These are phyloP conservation scores for Puntigrus tetrazona DNA, from an alignment of 2,113 vertebrate species.

Conservation along the genomic window DNA sequence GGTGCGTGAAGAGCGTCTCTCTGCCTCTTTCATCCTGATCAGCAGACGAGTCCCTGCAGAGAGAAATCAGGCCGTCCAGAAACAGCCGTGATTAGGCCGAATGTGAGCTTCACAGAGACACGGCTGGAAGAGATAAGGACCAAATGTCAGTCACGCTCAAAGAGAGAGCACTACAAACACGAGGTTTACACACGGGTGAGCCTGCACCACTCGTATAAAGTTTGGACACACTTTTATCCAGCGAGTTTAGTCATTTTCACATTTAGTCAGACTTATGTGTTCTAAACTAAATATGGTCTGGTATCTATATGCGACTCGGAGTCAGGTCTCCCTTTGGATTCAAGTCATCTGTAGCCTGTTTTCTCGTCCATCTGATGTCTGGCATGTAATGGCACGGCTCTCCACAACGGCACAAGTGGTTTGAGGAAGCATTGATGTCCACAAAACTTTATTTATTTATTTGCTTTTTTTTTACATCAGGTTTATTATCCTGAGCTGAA, in stretches of 20 bases:
- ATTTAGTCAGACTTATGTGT: too few species aligned
- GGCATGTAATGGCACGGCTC: not conserved
- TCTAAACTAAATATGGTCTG: not conserved
- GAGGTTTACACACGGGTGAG: not conserved
- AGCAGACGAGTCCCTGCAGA: slow-evolving; percentile 11
- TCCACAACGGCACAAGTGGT: not conserved
- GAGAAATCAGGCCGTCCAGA: slow-evolving; percentile 27
- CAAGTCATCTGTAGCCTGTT: not conserved
- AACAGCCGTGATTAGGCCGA: not conserved
- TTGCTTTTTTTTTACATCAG: too few species aligned
- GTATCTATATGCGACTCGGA: too few species aligned
- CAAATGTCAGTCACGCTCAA: slow-evolving; percentile 30
- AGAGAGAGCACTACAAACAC: not conserved
- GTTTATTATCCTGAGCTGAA: too few species aligned
- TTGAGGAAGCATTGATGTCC: not conserved
- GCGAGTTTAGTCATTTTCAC: not conserved
- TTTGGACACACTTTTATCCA: not conserved
- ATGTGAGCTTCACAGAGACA: slow-evolving; percentile 24
- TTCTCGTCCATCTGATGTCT: not conserved
- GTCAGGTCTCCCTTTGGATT: not conserved
- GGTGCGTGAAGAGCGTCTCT: slow-evolving; percentile 19
- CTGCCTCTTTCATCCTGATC: slow-evolving; percentile 32
- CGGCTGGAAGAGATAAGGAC: slow-evolving; percentile 5
- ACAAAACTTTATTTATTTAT: too few species aligned
- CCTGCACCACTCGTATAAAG: not conserved